Conservation (phyloP, 2,888 invertebrate species). For the Thecophora atra region DNA sequence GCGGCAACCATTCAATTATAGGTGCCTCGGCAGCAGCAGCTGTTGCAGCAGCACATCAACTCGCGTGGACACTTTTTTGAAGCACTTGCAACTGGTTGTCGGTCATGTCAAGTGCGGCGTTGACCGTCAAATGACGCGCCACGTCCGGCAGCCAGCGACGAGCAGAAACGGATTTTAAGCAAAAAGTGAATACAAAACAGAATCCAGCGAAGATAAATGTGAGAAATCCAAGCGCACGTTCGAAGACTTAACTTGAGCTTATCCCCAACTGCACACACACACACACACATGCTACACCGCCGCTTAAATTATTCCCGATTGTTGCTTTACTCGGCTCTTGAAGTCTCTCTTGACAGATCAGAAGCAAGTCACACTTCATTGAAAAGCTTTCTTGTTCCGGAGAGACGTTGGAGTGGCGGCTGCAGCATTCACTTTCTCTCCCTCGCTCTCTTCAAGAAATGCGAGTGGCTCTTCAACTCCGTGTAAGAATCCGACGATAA, state of each 20-base stretch:
- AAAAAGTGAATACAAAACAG: slow-evolving; percentile 33
- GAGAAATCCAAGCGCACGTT: slow-evolving; percentile 50
- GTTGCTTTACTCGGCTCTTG: not conserved
- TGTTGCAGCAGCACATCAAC: slow-evolving; percentile 42
- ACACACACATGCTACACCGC: not conserved
- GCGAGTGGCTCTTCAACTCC: no score
- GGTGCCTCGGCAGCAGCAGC: slow-evolving; percentile 45
- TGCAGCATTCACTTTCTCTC: no score
- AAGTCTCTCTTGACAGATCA: slow-evolving; percentile 6
- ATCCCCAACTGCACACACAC: slow-evolving; percentile 32
- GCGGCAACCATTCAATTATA: slow-evolving; percentile 38
- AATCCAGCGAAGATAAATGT: slow-evolving; percentile 53
- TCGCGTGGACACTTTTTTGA: not conserved
- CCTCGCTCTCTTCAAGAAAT: no score
- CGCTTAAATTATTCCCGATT: slow-evolving; percentile 5
- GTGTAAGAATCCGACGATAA: no score
- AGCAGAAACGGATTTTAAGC: slow-evolving; percentile 1
- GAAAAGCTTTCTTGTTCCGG: slow-evolving; percentile 16
- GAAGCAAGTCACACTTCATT: slow-evolving; percentile 32
- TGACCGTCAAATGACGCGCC: slow-evolving; percentile 10
- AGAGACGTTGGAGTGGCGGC: no score
- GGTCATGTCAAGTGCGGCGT: slow-evolving; percentile 14
- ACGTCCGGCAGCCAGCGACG: not conserved
- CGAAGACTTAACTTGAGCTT: slow-evolving; percentile 33
- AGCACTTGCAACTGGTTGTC: not conserved